A percentile compares a stretch with the other conserved stretches of the same genome.
These are phyloP conservation scores for Ophiothrix spiculata DNA, from an alignment of 35 echinoderm and acorn worm genomes.

Conservation along the genomic window DNA sequence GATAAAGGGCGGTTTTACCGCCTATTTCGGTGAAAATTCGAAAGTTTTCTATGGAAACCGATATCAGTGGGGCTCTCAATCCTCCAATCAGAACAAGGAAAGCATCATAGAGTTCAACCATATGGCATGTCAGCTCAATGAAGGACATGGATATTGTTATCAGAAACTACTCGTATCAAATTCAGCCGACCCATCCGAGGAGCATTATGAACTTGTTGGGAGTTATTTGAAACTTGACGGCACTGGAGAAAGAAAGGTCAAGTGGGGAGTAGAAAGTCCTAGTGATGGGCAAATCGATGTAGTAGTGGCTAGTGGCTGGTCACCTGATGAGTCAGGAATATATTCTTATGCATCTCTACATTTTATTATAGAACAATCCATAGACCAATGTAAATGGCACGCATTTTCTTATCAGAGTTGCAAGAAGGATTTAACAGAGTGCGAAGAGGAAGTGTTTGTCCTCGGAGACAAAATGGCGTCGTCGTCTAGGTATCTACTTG, in stretches of 20 bases:
- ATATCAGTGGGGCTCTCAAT: background rate
- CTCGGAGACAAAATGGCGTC: background rate
- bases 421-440: background rate
- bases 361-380: background rate
- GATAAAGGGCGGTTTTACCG: background rate
- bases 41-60: background rate
- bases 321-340: background rate
- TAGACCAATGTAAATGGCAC: background rate
- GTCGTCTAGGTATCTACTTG: background rate
- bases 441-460: background rate
- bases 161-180: background rate
- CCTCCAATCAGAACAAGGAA: background rate
- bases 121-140: background rate
- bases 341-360: background rate
- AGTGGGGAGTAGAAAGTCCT: background rate
- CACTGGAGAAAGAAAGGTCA: background rate
- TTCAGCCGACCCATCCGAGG: background rate
- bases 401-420: background rate
- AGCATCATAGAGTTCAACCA: background rate
- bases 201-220: background rate
- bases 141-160: background rate
- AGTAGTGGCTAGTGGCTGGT: background rate
- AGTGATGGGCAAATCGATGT: background rate
- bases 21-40: background rate
- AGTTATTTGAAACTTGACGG: background rate